These are phyloP conservation scores for Arothron firmamentum DNA, from an alignment of 2,113 vertebrate genomes.

Conservation along the genomic window DNA sequence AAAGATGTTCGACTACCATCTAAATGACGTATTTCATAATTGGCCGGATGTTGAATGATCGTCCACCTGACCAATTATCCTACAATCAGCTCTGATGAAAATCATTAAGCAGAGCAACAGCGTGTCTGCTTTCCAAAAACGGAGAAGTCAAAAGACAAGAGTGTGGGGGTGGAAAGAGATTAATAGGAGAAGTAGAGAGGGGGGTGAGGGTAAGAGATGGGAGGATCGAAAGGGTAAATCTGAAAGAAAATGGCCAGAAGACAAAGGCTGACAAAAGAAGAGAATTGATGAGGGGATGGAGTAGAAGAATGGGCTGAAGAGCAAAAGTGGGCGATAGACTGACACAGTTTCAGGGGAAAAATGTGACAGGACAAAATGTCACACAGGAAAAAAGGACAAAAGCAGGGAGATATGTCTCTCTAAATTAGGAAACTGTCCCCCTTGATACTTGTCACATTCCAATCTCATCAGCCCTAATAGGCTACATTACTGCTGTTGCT, in stretches of 20 bases:
- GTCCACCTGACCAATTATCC: not conserved
- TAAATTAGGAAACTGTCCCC: conserved; percentile 37
- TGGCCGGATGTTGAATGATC: too few species aligned
- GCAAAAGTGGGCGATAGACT: not conserved
- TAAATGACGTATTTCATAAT: not conserved
- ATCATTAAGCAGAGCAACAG: conserved; percentile 4
- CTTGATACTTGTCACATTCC: conserved; percentile 27
- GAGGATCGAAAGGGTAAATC: not conserved
- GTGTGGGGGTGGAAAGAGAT: not conserved
- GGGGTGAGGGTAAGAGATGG: not conserved
- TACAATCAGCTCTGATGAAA: not conserved
- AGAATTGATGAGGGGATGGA: not conserved
- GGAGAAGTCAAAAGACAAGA: not conserved
- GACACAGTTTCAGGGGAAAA: not conserved
- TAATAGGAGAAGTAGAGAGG: not conserved
- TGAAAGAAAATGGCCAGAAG: not conserved
- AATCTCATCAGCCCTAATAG: conserved; percentile 35
- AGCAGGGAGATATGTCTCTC: conserved; percentile 19
- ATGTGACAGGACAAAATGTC: not conserved
- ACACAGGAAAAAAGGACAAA: not conserved
- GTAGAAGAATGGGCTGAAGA: too few species aligned
- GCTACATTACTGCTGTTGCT: conserved; percentile 8
- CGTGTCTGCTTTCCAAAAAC: not conserved
- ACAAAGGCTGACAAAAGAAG: not conserved
- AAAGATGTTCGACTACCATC: too few species aligned